phyloP scores from a whole-genome alignment of 1,140 invertebrate genomes.

The Nephila pilipes region DNA sequence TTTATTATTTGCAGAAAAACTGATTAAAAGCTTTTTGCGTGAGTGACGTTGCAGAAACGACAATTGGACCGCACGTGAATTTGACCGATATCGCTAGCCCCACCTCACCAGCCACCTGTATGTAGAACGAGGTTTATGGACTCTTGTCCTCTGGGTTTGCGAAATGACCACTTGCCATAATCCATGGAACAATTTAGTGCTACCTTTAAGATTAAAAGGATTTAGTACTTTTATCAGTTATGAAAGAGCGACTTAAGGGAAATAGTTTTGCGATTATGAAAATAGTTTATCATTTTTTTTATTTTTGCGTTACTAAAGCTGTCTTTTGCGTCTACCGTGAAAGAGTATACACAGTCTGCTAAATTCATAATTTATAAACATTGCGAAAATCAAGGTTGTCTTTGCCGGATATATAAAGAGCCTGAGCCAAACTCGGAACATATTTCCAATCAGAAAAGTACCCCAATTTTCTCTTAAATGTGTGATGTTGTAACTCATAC shows the following conservation, averaged over 20 bases:
- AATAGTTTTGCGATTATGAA: background rate
- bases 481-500: too few relatives aligned
- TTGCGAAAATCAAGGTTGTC: too few relatives aligned
- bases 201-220: background rate
- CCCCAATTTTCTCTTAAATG: too few relatives aligned
- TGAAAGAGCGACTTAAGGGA: background rate
- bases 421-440: too few relatives aligned
- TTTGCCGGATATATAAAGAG: too few relatives aligned
- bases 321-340: too few relatives aligned
- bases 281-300: too few relatives aligned
- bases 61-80: background rate
- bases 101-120: background rate
- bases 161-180: background rate
- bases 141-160: background rate
- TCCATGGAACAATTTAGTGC: background rate
- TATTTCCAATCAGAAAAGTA: too few relatives aligned
- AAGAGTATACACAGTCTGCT: too few relatives aligned
- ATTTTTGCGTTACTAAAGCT: too few relatives aligned
- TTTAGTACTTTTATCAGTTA: background rate
- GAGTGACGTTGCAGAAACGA: background rate
- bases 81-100: background rate
- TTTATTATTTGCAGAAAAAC: background rate
- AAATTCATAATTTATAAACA: too few relatives aligned
- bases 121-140: slow-evolving; percentile 20
- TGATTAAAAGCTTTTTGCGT: background rate